Percentiles rank a stretch among this genome's conserved stretches.
These are phyloP conservation scores for Cynopterus brachyotis DNA, from an alignment of 2,113 vertebrate species.

Conservation along the genomic window DNA sequence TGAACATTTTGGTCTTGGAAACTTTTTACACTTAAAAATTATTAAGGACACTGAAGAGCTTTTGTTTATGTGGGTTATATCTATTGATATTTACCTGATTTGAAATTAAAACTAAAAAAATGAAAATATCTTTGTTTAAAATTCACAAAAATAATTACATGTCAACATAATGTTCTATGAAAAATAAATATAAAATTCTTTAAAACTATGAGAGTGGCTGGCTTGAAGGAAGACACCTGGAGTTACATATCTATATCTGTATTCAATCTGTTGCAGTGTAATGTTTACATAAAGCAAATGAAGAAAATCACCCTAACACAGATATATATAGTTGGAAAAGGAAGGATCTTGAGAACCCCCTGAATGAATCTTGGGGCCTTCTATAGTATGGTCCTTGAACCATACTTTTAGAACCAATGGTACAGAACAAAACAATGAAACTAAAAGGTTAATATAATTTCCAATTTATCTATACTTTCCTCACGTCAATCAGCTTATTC, in stretches of 20 bases:
- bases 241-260: neutral
- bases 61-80: neutral
- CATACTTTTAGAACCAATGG: neutral
- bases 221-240: neutral
- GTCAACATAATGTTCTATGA: conserved; percentile 28
- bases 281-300: neutral
- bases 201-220: neutral
- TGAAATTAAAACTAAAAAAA: conserved; percentile 24
- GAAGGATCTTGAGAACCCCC: neutral
- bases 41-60: neutral
- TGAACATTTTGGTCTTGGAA: neutral
- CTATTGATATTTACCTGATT: neutral
- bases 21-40: neutral
- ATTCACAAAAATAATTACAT: neutral
- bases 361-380: neutral
- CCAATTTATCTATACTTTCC: neutral
- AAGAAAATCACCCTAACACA: neutral
- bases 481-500: neutral
- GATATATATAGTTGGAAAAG: neutral
- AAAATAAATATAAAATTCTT: neutral
- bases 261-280: neutral
- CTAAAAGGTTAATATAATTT: neutral
- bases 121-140: conserved; percentile 21
- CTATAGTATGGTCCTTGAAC: neutral
- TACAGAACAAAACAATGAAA: neutral